Evolutionary conservation across 2,888 invertebrate genomes (phyloP).

Genomic region (Limnephilus lunatus): DNA sequence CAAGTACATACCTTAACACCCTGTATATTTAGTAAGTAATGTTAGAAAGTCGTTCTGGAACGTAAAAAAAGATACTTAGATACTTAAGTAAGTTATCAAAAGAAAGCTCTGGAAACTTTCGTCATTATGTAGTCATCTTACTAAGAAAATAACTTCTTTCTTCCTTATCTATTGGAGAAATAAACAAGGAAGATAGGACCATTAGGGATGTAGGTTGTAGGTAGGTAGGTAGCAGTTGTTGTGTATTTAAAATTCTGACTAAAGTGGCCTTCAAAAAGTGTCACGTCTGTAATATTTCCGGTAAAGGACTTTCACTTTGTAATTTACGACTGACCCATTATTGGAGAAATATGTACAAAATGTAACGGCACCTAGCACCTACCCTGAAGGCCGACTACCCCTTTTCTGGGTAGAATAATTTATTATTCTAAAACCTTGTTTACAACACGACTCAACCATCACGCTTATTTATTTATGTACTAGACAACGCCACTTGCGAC

Average conservation of each 20-base stretch:
- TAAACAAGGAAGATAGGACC: background rate
- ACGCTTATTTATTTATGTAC: background rate
- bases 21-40: too few species aligned
- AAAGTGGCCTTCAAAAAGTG: slow-evolving; percentile 3
- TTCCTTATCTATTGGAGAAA: slow-evolving; percentile 16
- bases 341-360: background rate
- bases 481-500: background rate
- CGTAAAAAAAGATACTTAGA: background rate
- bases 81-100: background rate
- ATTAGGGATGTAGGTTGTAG: background rate
- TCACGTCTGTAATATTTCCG: slow-evolving; percentile 1
- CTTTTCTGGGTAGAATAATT: background rate
- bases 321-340: slow-evolving; percentile 41
- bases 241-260: slow-evolving; percentile 10
- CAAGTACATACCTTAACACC: too few species aligned
- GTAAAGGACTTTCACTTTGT: slow-evolving; percentile 21
- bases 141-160: background rate
- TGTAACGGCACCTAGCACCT: background rate
- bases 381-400: slow-evolving; percentile 5
- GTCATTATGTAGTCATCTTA: background rate
- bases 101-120: background rate
- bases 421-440: background rate
- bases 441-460: background rate
- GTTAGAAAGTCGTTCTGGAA: background rate
- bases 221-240: background rate